A percentile compares a stretch with the other conserved stretches of the same genome.
phyloP scores from a whole-genome alignment of 2,888 invertebrate species.

The Ophion costatus region DNA sequence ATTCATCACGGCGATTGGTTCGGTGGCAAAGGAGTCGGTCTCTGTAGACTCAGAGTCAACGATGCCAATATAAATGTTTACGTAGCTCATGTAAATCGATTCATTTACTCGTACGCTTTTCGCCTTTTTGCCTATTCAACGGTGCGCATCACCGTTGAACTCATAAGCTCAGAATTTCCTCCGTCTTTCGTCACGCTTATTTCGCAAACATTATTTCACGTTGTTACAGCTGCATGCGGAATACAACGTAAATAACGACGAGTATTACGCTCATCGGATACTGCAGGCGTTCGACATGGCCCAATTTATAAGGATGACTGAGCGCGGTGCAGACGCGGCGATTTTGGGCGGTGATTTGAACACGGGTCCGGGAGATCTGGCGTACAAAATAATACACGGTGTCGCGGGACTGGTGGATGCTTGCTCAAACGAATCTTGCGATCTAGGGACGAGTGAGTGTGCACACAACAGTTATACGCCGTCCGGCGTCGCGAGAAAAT shows the following conservation, averaged over 20 bases:
- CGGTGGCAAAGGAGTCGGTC: constrained; percentile 97
- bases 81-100: constrained; percentile 92
- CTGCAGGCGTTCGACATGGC: constrained; percentile 97
- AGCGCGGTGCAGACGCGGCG: constrained; percentile 90
- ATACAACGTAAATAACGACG: constrained; percentile 93
- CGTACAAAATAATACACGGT: constrained; percentile 88
- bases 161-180: background rate
- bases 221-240: constrained; percentile 94
- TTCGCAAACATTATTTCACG: constrained; percentile 8
- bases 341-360: constrained; percentile 98
- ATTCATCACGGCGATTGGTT: constrained; percentile 99
- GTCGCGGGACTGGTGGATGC: constrained; percentile 86
- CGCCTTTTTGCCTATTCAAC: background rate
- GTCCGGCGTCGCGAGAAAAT: constrained; percentile 83
- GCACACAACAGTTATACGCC: constrained; percentile 93
- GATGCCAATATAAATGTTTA: constrained; percentile 93
- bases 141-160: background rate
- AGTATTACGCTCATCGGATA: constrained; percentile 96
- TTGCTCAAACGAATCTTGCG: constrained; percentile 78
- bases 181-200: background rate
- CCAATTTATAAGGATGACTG: constrained; percentile 95
- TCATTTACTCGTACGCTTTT: background rate
- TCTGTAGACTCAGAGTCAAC: constrained; percentile 89
- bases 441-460: constrained; percentile 90
- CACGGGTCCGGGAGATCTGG: constrained; percentile 93